A percentile compares a stretch with the other conserved stretches of the same genome.
These are phyloP conservation scores for Pica pica DNA, from an alignment of 2,113 vertebrate species.

Conservation along the genomic window DNA sequence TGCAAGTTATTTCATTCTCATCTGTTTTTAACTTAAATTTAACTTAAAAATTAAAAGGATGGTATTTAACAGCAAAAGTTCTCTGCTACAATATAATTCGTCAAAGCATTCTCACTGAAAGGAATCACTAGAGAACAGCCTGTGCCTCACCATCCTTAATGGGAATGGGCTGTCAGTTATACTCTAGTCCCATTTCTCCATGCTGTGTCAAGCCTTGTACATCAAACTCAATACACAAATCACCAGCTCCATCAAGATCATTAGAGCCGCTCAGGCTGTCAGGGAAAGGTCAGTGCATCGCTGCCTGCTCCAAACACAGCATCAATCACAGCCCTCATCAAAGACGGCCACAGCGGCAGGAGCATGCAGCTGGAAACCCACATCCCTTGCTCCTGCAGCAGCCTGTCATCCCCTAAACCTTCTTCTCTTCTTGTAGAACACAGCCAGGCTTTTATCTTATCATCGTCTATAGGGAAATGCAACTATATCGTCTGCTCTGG, in stretches of 20 bases:
- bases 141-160: slow-evolving; percentile 8
- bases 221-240: slow-evolving; percentile 45
- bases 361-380: slow-evolving; percentile 2
- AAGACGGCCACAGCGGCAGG: background rate
- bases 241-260: slow-evolving; percentile 41
- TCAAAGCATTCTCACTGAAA: background rate
- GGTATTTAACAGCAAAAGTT: slow-evolving; percentile 24
- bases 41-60: background rate
- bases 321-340: slow-evolving; percentile 70
- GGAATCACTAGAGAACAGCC: slow-evolving; percentile 2
- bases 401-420: background rate
- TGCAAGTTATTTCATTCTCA: slow-evolving; percentile 13
- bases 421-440: background rate
- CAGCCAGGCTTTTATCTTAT: background rate
- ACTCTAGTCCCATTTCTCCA: background rate
- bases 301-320: background rate
- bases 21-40: background rate
- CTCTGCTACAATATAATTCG: background rate
- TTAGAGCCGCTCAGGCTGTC: slow-evolving; percentile 54
- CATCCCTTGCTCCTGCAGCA: background rate
- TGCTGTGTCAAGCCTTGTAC: background rate
- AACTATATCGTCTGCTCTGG: background rate
- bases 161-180: slow-evolving; percentile 30
- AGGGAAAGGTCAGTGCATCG: slow-evolving; percentile 19
- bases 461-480: background rate